A percentile compares a stretch with the other conserved stretches of the same genome.
phyloP scores from a whole-genome alignment of 2,888 invertebrate genomes.

The Cephus pulcher region DNA sequence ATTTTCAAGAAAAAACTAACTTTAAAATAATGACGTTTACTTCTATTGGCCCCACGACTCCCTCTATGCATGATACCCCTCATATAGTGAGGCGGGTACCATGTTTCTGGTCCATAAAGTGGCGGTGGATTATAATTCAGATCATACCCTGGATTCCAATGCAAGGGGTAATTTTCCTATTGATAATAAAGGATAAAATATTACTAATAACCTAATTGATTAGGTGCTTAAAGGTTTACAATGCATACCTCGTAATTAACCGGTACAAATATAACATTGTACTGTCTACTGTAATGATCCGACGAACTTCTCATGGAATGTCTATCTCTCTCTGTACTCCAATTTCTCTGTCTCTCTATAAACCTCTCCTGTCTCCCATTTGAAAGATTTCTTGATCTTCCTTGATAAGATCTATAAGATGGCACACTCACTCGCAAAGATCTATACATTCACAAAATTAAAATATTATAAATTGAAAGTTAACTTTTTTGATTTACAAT shows the following conservation, averaged over 20 bases:
- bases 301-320: background rate
- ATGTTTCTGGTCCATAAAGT: background rate
- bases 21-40: background rate
- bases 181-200: background rate
- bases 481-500: background rate
- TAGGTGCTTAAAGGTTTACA: background rate
- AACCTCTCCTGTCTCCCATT: background rate
- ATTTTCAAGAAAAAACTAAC: background rate
- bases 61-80: background rate
- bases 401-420: background rate
- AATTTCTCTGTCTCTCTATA: background rate
- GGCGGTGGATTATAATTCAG: background rate
- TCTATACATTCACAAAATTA: background rate
- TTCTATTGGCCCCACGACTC: background rate
- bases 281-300: background rate
- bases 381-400: background rate
- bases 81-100: background rate
- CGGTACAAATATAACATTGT: background rate
- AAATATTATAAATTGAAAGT: background rate
- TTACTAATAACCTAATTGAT: background rate
- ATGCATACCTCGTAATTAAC: background rate
- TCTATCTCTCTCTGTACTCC: no score
- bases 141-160: background rate
- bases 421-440: background rate
- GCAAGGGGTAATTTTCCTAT: background rate